These are phyloP conservation scores for Camponotus pennsylvanicus DNA, from an alignment of 1,140 invertebrate genomes.

Conservation along the genomic window DNA sequence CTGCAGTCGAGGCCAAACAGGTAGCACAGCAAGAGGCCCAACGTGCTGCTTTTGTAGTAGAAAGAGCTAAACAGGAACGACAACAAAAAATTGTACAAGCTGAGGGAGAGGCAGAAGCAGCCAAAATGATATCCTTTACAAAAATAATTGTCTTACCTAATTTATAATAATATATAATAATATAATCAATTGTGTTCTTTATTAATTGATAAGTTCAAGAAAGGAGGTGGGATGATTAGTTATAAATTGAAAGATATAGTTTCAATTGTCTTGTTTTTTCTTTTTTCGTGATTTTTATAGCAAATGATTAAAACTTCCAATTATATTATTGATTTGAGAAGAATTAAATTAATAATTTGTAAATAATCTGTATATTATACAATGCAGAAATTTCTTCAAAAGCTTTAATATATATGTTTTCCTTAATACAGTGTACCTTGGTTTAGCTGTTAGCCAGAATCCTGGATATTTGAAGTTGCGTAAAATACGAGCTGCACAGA, in stretches of 20 bases:
- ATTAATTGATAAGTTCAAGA: background rate
- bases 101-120: constrained; percentile 99
- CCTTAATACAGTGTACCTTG: constrained; percentile 94
- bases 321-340: background rate
- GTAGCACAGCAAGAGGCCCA: constrained; percentile 99
- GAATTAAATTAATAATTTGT: constrained; percentile 11
- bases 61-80: constrained; percentile 98
- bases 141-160: background rate
- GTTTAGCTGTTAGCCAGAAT: constrained; percentile 97
- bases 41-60: constrained; percentile 98
- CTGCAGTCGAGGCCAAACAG: constrained; percentile 99
- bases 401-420: constrained; percentile 67
- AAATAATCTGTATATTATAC: background rate
- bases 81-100: constrained; percentile 99
- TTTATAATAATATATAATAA: background rate
- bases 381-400: background rate
- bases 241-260: background rate
- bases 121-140: constrained; percentile 97
- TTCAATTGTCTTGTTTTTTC: background rate
- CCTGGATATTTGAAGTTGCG: constrained; percentile 99
- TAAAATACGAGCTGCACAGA: constrained; percentile 98
- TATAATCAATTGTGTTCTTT: background rate
- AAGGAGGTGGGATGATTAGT: background rate
- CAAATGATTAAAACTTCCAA: background rate
- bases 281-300: constrained; percentile 10